Base-by-base conservation (phyloP, 64 coral and sea anemone genomes). In the Stichodactyla mertensii region DNA sequence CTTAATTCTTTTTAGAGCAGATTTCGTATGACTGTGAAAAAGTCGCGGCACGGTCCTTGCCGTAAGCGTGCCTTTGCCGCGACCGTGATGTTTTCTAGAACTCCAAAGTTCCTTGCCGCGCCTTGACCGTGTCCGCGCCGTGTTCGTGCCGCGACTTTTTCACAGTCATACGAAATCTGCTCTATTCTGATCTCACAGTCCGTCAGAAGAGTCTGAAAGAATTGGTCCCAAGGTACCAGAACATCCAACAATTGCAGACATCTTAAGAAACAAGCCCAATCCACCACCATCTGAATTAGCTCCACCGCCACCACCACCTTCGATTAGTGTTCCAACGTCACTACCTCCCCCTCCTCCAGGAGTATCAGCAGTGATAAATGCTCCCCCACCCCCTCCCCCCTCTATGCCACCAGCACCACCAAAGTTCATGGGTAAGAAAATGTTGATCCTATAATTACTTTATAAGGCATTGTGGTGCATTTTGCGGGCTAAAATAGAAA, bases 191-290 rank as follows among this genome's bases (percentile, higher is more conserved):
- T 61, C 64, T 85, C 77, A 6, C 81, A 98, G 95, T 6, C 87
- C 95, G 10, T 94, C 93, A 20, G 93, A 94, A 82, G 95, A 98
- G 51, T 89, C 89, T 79, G 95, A 98, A 88, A 71, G 92, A 84
- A 98, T 98, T 22, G 95, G 95, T 60, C 95, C 95, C 6, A 94
- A 92, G 67, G 94, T 89, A 27, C 94, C 94, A 10, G 13, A 60
- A 26, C 84, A 91, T 26, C 57, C 82, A 26, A 26, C 82, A 26
- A 56, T 84, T 22, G 27, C 70, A 82, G 36, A 89, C 19, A 85
- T 83, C 23, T 45, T 85, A 87, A 11, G 89, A 85, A 16, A 51
- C 20, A n/a, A 83, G 80, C 4, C 89, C 84, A 62, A 57, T 18
- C 60, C 77, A 92, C 62, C 19, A 8, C 82, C 52, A 54, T 74